Conservation (phyloP, 2,113 vertebrate genomes). For the Nymphicus hollandicus region DNA sequence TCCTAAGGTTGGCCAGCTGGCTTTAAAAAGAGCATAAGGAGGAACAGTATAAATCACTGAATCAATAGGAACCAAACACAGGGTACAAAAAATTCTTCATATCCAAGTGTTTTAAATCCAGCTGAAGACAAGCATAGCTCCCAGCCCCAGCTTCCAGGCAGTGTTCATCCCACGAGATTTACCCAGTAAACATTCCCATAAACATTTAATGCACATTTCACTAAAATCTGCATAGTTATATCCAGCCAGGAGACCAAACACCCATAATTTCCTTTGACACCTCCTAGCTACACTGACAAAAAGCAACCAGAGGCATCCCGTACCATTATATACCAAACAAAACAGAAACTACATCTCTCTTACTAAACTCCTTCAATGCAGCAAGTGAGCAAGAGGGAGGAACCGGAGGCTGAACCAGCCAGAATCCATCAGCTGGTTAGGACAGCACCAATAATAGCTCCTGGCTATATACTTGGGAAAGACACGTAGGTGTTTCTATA, state of each 20-base stretch:
- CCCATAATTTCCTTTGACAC: constrained; percentile 53
- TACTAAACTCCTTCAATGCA: neutral
- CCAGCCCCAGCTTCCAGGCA: neutral
- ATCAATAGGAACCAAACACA: neutral
- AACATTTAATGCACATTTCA: constrained; percentile 27
- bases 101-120: neutral
- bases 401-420: neutral
- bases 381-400: fast-evolving
- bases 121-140: neutral
- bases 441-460: neutral
- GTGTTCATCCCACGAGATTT: neutral
- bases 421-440: constrained; percentile 5
- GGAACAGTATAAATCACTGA: neutral
- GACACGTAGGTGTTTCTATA: neutral
- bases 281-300: constrained; percentile 14
- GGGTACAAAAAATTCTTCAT: neutral
- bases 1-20: neutral
- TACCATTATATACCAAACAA: neutral
- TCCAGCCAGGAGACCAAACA: constrained; percentile 44
- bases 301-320: neutral
- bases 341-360: neutral
- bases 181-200: neutral
- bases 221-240: neutral
- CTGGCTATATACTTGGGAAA: neutral
- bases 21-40: neutral